phyloP scores from a whole-genome alignment of 2,888 invertebrate genomes.

The Thecocarcelia acutangulata region DNA sequence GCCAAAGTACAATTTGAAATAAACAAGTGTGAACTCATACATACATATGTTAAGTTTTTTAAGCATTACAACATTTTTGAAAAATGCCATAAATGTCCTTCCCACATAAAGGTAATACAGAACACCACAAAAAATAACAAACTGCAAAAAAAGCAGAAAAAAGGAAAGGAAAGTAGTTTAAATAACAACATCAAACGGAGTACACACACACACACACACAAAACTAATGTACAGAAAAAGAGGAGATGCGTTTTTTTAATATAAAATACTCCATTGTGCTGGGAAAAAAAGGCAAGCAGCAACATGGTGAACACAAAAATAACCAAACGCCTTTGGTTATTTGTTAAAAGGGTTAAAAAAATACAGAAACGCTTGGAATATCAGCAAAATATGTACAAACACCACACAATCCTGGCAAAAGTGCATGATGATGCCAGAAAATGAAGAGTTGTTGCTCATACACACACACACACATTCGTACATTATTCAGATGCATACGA shows the following conservation, averaged over 20 bases:
- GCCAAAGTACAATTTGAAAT: conserved; percentile 46
- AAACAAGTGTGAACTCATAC: conserved; percentile 46
- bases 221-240: not conserved
- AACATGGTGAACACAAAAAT: conserved; percentile 61
- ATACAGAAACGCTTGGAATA: conserved; percentile 61
- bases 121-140: conserved; percentile 54
- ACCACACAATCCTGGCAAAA: not conserved
- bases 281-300: conserved; percentile 2
- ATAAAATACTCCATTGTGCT: conserved; percentile 14
- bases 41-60: not conserved
- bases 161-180: conserved; percentile 2
- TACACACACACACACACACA: not conserved
- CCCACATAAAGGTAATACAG: conserved; percentile 42
- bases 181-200: conserved; percentile 41
- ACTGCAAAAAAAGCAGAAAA: not conserved
- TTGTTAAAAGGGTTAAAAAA: conserved; percentile 64
- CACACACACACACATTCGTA: not conserved
- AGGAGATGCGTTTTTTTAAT: conserved; percentile 16
- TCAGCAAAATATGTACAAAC: conserved; percentile 21
- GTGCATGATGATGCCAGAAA: conserved; percentile 18
- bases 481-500: not conserved
- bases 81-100: conserved; percentile 40
- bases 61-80: conserved; percentile 22
- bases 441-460: conserved; percentile 32
- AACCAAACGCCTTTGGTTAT: conserved; percentile 66